Base-by-base conservation (phyloP, 2,113 vertebrate genomes). In the Percina caprodes region DNA sequence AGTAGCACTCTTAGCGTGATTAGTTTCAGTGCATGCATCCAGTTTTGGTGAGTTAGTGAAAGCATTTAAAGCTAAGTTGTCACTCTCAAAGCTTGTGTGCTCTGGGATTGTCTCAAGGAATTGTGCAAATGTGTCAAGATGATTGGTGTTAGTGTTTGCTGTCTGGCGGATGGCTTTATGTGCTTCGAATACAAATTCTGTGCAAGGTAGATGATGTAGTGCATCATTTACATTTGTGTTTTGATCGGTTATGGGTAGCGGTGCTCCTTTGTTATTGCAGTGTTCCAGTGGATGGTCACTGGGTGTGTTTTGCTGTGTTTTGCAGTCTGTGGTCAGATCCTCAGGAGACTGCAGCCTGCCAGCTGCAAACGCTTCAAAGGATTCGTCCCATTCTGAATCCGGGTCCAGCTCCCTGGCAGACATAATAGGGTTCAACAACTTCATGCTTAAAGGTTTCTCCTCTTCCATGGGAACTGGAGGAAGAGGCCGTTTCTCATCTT, bases 291-390 rank as follows among this genome's bases (percentile, higher is more conserved):
- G 61, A 80, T 24, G 59, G 55, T 48, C 71, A 15, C 66, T 19
- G 45, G 66, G 6, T 23, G 68, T 48, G 61, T 74, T 85, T 18
- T 58, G 73, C 71, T 74, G 69, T 14, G 33, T 72, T 71, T 62
- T 66, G 82, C 70, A 59, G 7, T 79, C 68, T 84, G 83, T 26
- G 52, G 80, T 21, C 15, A 42, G 56, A 46, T 73, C 83, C 58
- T 91, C 85, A 1, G 89, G 84, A 68, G 84, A 79, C 70, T 94
- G 94, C 72, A 98, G 94, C 89, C 97, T 94, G 91, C 95, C 94
- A 78, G 95, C 94, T 0, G 97, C 96, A 88, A 98, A 97, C 58
- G 91, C 88, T 66, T 96, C 95, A 70, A 98, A 99, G 67, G 92
- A 95, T 1, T 97, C 95, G 2, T 97, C 96, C 96, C 96, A 96